Percentiles rank a stretch among this genome's conserved stretches.
Evolutionary conservation across 1,140 invertebrate species (phyloP).

Genomic region (Pararge aegeria): DNA sequence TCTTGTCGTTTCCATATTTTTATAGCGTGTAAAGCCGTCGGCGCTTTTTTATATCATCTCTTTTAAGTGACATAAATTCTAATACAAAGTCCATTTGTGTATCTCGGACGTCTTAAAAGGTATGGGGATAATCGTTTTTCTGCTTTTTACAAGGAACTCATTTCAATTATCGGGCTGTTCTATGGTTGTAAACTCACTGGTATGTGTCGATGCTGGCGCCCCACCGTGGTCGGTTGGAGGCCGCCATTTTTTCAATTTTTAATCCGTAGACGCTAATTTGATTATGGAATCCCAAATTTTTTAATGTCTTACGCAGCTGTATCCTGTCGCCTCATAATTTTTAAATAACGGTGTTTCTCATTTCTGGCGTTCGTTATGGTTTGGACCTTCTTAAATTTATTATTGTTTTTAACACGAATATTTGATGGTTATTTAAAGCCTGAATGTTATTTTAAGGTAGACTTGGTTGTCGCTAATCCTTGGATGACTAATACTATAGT

Average conservation of each 20-base stretch:
- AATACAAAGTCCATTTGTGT: constrained; percentile 79
- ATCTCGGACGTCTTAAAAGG: constrained; percentile 78
- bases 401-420: background rate
- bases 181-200: constrained; percentile 67
- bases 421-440: background rate
- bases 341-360: constrained; percentile 46
- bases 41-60: constrained; percentile 75
- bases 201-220: constrained; percentile 68
- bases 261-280: constrained; percentile 72
- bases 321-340: constrained; percentile 60
- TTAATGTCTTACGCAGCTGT: constrained; percentile 57
- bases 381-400: constrained; percentile 5
- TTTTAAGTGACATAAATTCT: constrained; percentile 79
- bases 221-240: constrained; percentile 55
- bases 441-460: background rate
- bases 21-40: constrained; percentile 77
- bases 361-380: constrained; percentile 5
- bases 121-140: constrained; percentile 76
- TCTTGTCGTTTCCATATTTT: constrained; percentile 76
- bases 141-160: constrained; percentile 78
- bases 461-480: no score
- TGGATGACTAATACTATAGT: no score
- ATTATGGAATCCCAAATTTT: constrained; percentile 63
- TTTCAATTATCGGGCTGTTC: constrained; percentile 77
- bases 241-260: constrained; percentile 53